phyloP scores from a whole-genome alignment of 2,113 vertebrate species.

The Tachycineta bicolor region DNA sequence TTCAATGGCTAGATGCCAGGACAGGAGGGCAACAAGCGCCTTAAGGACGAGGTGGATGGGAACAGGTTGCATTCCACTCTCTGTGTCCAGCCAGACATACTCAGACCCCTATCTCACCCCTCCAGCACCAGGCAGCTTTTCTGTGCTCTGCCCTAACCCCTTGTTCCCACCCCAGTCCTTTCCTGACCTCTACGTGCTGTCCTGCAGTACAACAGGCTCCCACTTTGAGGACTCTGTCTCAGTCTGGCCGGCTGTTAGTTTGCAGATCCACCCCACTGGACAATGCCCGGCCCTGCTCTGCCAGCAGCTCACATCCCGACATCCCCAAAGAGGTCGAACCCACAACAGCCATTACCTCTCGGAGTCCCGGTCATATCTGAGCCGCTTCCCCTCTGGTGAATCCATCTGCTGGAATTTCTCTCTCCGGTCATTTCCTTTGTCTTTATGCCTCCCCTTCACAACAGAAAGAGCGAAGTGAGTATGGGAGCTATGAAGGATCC shows the following conservation, averaged over 20 bases:
- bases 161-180: not conserved
- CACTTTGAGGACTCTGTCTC: not conserved
- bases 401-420: constrained; percentile 77
- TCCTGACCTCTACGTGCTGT: too few species aligned
- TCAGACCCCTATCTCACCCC: not conserved
- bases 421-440: constrained; percentile 75
- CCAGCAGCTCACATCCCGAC: not conserved
- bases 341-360: constrained; percentile 67
- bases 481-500: not conserved
- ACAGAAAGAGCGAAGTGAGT: constrained; percentile 31
- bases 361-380: constrained; percentile 68
- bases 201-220: not conserved
- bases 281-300: not conserved
- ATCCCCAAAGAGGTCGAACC: not conserved
- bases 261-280: not conserved
- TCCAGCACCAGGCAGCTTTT: not conserved
- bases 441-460: constrained; percentile 77
- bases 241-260: not conserved
- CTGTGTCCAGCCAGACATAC: not conserved
- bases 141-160: not conserved
- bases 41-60: not conserved
- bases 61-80: not conserved
- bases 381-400: constrained; percentile 78
- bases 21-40: constrained; percentile 41
- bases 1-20: constrained; percentile 23